phyloP scores from a whole-genome alignment of 2,113 vertebrate genomes.

The Rhinopomastus cyanomelas region DNA sequence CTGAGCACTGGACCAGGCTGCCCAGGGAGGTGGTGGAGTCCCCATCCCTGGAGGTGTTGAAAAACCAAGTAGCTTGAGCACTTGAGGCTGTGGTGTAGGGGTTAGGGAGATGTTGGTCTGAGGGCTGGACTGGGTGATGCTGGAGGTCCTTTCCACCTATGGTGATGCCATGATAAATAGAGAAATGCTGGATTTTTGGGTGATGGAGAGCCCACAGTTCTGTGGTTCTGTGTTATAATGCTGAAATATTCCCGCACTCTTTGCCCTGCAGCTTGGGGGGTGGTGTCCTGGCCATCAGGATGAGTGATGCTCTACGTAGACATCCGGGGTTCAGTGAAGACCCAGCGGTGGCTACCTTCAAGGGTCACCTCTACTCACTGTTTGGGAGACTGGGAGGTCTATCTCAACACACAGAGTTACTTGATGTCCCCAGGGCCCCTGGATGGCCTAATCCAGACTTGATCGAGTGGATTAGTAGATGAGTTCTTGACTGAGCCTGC shows the following conservation, averaged over 20 bases:
- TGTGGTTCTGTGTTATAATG: rapidly evolving
- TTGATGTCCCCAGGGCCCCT: background rate
- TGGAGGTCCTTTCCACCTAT: too few relatives aligned
- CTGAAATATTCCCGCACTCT: background rate
- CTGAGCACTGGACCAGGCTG: too few relatives aligned
- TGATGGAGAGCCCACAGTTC: too few relatives aligned
- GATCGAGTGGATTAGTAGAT: conserved; percentile 75
- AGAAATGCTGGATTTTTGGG: too few relatives aligned
- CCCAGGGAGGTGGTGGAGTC: too few relatives aligned
- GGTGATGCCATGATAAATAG: too few relatives aligned
- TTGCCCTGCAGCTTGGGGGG: background rate
- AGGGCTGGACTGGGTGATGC: too few relatives aligned
- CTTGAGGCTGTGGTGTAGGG: too few relatives aligned
- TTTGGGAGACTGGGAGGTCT: background rate
- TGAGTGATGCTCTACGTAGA: background rate
- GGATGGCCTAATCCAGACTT: conserved; percentile 65
- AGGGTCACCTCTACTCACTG: background rate
- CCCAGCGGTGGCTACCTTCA: background rate
- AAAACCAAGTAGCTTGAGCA: too few relatives aligned
- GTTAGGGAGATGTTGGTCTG: too few relatives aligned
- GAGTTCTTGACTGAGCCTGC: conserved; percentile 74
- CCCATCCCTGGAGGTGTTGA: too few relatives aligned
- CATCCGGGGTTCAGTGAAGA: background rate
- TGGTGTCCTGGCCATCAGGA: background rate
- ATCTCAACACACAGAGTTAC: background rate